These are phyloP conservation scores for Coendou prehensilis DNA, from an alignment of 2,797 vertebrate genomes.

Conservation along the genomic window DNA sequence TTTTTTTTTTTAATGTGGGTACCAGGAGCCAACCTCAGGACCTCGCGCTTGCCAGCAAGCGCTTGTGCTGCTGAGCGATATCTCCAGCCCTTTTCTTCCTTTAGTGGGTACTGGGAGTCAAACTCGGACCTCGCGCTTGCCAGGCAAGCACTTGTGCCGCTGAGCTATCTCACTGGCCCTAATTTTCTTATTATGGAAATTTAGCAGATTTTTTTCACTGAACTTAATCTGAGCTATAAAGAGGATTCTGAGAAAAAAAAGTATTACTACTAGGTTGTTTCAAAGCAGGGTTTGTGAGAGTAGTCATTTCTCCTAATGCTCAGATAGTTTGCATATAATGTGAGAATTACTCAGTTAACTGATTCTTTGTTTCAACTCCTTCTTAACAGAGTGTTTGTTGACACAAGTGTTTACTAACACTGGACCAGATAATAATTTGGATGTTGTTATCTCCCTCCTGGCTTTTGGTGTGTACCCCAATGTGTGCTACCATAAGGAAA, in stretches of 20 bases:
- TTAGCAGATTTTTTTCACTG: background rate
- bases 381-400: constrained; percentile 93
- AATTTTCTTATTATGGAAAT: background rate
- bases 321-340: background rate
- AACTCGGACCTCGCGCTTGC: too few relatives aligned
- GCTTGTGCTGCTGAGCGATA: too few relatives aligned
- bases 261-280: constrained; percentile 29
- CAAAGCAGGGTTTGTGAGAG: background rate
- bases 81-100: too few relatives aligned
- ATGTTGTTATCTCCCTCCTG: constrained; percentile 96
- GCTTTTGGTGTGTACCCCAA: constrained; percentile 97
- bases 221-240: background rate
- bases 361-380: constrained; percentile 55
- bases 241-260: background rate
- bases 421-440: constrained; percentile 96
- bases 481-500: constrained; percentile 98
- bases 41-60: too few relatives aligned
- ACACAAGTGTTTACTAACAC: constrained; percentile 95
- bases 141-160: too few relatives aligned
- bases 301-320: constrained; percentile 17
- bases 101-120: too few relatives aligned
- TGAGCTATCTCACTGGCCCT: too few relatives aligned
- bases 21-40: too few relatives aligned
- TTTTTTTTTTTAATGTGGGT: too few relatives aligned
- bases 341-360: constrained; percentile 70